Base-by-base conservation (phyloP, 2,797 vertebrate species). In the Sebastes kiyomatsui region DNA sequence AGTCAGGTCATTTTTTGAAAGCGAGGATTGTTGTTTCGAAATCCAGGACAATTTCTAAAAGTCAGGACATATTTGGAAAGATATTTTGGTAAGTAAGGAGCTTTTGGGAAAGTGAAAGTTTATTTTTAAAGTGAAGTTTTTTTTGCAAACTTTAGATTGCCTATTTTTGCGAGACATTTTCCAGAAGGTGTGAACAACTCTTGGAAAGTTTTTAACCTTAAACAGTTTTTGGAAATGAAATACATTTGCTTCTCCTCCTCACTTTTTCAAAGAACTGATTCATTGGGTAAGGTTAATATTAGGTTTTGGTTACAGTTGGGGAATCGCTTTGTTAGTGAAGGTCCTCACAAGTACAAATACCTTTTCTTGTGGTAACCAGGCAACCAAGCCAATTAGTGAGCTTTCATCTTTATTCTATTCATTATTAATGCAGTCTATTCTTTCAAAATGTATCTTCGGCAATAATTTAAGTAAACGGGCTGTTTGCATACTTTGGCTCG, bases 161-260 rank as follows among this genome's bases (percentile, higher is more conserved):
- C 18, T 49, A 49, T 16, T 28, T 27, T 59, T 28, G 14, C 28
- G 0, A 61, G 20, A 13, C 30, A n/a, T 61, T 61, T 58, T 61
- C 9, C 18, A 32, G 3, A 58, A 27, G 6, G 2, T 59, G 0
- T 16, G 56, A 7, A 18, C 14, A 18, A 28, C 0, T 59, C 0
- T 49, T 30, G 7, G 7, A 30, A 60, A 23, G 7, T 54, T 16
- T 32, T 33, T 5, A 27, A 58, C 13, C 14, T 46, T 0, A 59
- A 28, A 20, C 4, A 11, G 4, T 58, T 33, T 33, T 23, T 1
- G 3, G n/a, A 11, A 22, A 46, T 46, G 16, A 18, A 46, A 46
- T 46, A 13, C 2, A 4, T 38, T 28, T 56, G 35, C 11, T 0
- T 20, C 22, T 20, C 0, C 22, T 70, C 18, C 5, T 61, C 12